Evolutionary conservation across 2,113 vertebrate species (phyloP), one percentile per base, ranked within the genome.

Genomic region (Sigmodon hispidus): DNA sequence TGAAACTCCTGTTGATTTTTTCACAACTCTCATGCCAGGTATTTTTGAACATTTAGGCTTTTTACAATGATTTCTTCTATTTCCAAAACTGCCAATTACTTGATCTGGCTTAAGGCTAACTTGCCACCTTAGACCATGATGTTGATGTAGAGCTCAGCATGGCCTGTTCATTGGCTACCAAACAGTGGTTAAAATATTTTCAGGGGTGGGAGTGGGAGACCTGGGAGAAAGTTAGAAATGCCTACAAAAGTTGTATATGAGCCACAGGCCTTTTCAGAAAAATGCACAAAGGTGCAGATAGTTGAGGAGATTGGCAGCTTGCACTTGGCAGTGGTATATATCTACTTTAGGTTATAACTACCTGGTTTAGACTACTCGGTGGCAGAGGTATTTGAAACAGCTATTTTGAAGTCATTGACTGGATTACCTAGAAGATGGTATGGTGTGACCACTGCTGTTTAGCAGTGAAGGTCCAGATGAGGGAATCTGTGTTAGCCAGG

Each of bases 1-100:
- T 89, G 92, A 73, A 43, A 92, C 45, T 79, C 61, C 40, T 79
- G 45, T 72, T 83, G 85, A 36, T 86, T 91, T 96, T 96, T 70
- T 61, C 40, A 48, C 76, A 81, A 43, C 45, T 93, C 52, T 69
- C 40, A 40, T 17, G 65, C 72, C 15, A 76, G 57, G 17, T 15
- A 26, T 57, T 83, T 89, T 85, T 52, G 31, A 75, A 93, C 76
- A 95, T 24, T 12, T 87, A 52, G 0, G 4, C 43, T 96, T 96
- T 87, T n/a, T 17, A 55, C 24, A 70, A 72, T 19, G 69, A 92
- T 93, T 91, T 90, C 55, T 89, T 63, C 63, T 89, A 50, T 87
- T 85, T 90, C 26, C 36, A 87, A 86, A 85, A 86, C 31, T 79
- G 73, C 79, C 63, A 57, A 59, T 97, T 95, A 93, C 61, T 40